Conservation (phyloP, 2,797 vertebrate species). For the Alosa sapidissima region DNA sequence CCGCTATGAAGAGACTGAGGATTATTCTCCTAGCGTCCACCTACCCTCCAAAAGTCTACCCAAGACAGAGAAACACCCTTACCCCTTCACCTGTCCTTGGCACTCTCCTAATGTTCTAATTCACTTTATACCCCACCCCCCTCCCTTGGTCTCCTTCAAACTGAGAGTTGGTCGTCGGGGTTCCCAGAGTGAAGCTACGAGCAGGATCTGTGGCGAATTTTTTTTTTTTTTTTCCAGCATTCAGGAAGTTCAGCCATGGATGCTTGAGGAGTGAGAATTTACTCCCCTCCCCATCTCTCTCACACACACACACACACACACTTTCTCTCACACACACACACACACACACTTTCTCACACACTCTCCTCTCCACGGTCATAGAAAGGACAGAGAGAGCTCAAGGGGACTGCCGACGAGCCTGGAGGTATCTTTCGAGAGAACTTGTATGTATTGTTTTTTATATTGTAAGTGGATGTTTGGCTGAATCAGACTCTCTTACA, state of each 20-base stretch:
- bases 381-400: conserved; percentile 53
- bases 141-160: not conserved
- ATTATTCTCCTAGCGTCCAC: not conserved
- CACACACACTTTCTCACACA: conserved; percentile 17
- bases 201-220: not conserved
- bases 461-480: conserved; percentile 96
- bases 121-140: not conserved
- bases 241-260: conserved; percentile 1
- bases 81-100: not conserved
- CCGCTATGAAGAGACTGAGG: conserved; percentile 4
- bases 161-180: not conserved
- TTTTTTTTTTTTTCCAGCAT: not conserved
- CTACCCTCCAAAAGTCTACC: not conserved
- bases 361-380: conserved; percentile 37
- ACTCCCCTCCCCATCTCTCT: not conserved
- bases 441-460: conserved; percentile 99
- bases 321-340: not conserved
- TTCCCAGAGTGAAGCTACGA: not conserved
- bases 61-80: not conserved
- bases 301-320: conserved; percentile 4
- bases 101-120: not conserved
- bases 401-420: conserved; percentile 44
- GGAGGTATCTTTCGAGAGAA: conserved; percentile 79
- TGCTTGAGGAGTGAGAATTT: not conserved
- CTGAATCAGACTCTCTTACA: conserved; percentile 87